Evolutionary conservation across 2,113 vertebrate species (phyloP).

Genomic region (Balaenoptera acutorostrata): DNA sequence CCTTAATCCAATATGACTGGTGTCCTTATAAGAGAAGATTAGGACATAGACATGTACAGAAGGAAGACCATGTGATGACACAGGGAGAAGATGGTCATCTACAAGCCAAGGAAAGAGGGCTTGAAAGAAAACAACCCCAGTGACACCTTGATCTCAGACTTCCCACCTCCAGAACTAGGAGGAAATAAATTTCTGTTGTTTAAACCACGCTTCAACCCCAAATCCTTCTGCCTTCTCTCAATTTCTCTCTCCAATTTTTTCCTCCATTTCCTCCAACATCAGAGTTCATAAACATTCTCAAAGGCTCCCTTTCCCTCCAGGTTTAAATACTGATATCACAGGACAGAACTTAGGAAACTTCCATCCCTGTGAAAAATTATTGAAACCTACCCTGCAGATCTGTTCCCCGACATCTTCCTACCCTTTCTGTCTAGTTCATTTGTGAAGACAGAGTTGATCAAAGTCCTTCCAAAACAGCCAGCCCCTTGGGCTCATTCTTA

Average conservation of each 20-base stretch:
- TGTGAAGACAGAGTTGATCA: neutral
- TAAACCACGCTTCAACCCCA: neutral
- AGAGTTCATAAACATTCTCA: conserved; percentile 67
- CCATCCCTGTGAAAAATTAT: conserved; percentile 69
- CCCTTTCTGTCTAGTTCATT: neutral
- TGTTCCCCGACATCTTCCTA: neutral
- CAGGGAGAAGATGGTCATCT: neutral
- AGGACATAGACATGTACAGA: neutral
- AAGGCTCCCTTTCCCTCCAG: conserved; percentile 57
- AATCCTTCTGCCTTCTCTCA: neutral
- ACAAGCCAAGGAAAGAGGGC: neutral
- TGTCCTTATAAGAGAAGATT: neutral
- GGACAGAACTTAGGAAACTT: conserved; percentile 57
- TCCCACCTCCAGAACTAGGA: neutral
- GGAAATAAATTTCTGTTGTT: neutral
- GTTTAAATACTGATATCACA: conserved; percentile 48
- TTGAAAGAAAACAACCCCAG: neutral
- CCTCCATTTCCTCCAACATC: conserved; percentile 35
- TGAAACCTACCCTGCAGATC: conserved; percentile 62
- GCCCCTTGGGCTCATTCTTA: neutral
- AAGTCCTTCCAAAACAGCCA: neutral
- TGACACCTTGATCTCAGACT: neutral
- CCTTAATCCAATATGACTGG: neutral
- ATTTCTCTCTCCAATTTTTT: conserved; percentile 25
- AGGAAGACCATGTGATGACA: neutral